Evolutionary conservation across 2,113 vertebrate species (phyloP), one percentile per base, ranked within the genome.

Genomic region (Piliocolobus tephrosceles): DNA sequence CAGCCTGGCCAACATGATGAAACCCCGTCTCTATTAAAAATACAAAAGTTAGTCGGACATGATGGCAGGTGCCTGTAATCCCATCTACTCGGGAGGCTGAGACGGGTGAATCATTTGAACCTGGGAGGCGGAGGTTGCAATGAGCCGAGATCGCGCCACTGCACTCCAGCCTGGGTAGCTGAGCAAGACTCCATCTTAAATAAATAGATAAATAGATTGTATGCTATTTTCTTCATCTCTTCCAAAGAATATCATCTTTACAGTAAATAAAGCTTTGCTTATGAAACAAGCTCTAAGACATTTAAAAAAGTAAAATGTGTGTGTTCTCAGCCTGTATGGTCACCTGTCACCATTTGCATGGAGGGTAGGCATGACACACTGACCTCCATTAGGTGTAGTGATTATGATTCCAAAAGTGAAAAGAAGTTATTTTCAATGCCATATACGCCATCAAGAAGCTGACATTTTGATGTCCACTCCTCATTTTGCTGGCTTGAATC

Each of bases 191-290:
- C 52, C 2, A 0, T 55, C 18, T 55, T 18, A 55, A 55, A 55
- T 55, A 55, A 55, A 55, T 20, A 55, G 18, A 55, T 55, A 55
- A 55, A 75, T 92, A 95, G 80, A 64, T 76, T 43, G 5, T 40
- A 73, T 45, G 55, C 6, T 58, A 64, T 86, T 78, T 88, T 82
- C 32, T 18, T 75, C 2, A 93, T 83, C 13, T 73, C 25, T 86
- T 91, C 81, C 66, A 92, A 84, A 93, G 22, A 9, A 40, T 79
- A 88, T 27, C 47, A 76, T 25, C 20, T 80, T 86, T 58, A 38
- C 8, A 73, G 32, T 40, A 76, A 94, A 75, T 58, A 78, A 82
- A 90, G 16, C 18, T 92, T 95, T 94, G 57, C 55, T 88, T 92
- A n/a, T 47, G 32, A 94, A 97, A 91, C 25, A 76, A 72, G n/a